These are phyloP conservation scores for Triplophysa dalaica DNA, from an alignment of 2,113 vertebrate species.

Conservation along the genomic window DNA sequence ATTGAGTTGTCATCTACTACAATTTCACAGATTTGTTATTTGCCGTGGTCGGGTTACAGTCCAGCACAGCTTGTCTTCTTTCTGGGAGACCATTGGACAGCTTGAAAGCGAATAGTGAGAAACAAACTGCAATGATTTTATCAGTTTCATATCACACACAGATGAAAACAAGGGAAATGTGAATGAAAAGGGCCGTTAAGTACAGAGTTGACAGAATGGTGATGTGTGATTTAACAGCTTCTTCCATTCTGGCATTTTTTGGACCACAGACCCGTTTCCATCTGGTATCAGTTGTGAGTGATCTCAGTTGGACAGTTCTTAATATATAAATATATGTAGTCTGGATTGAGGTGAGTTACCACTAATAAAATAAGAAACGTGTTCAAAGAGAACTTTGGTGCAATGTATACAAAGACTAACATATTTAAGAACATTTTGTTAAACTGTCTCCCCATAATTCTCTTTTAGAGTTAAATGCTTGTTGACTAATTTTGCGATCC, in stretches of 20 bases:
- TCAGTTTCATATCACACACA: slow-evolving; percentile 49
- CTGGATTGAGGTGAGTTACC: too few species aligned
- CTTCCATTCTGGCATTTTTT: slow-evolving; percentile 41
- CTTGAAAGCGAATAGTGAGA: background rate
- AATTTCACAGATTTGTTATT: background rate
- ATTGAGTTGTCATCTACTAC: background rate
- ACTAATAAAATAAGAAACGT: too few species aligned
- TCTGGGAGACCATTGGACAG: background rate
- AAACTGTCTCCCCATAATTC: too few species aligned
- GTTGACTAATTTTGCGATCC: too few species aligned
- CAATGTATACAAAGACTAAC: background rate
- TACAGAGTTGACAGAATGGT: slow-evolving; percentile 50
- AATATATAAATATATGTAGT: too few species aligned
- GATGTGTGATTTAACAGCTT: slow-evolving; percentile 42
- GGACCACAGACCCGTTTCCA: slow-evolving; percentile 37
- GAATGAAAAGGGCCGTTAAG: slow-evolving; percentile 42
- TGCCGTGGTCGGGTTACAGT: background rate
- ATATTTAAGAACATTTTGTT: too few species aligned
- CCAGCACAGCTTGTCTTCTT: slow-evolving; percentile 12
- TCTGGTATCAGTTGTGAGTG: background rate
- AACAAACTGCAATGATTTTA: slow-evolving; percentile 15
- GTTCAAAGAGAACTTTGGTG: too few species aligned
- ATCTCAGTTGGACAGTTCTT: too few species aligned
- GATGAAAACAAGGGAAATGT: slow-evolving; percentile 33
- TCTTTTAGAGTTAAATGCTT: too few species aligned